phyloP scores from a whole-genome alignment of 2,797 vertebrate genomes.

The Enteromius treurensis region DNA sequence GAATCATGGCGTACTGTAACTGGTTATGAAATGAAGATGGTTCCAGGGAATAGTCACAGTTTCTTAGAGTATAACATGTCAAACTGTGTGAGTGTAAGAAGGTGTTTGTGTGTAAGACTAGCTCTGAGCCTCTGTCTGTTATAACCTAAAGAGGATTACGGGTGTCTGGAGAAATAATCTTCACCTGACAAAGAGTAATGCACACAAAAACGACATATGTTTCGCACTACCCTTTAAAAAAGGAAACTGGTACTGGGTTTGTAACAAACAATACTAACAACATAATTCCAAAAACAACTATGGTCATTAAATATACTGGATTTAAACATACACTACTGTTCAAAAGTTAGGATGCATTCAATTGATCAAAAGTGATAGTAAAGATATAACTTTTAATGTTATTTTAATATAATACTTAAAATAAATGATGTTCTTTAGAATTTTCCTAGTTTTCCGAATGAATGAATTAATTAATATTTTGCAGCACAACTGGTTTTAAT shows the following conservation, averaged over 20 bases:
- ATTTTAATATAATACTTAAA: background rate
- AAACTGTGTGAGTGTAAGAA: constrained; percentile 25
- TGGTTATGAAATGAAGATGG: background rate
- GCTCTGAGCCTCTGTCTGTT: constrained; percentile 56
- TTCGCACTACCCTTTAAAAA: constrained; percentile 50
- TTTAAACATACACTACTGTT: background rate
- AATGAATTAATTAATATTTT: background rate
- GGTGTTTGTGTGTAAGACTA: constrained; percentile 57
- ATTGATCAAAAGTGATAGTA: background rate
- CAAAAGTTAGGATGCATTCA: background rate
- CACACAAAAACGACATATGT: constrained; percentile 32
- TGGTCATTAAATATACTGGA: background rate
- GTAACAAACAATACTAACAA: background rate
- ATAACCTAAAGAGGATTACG: constrained; percentile 63
- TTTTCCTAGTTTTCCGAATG: background rate
- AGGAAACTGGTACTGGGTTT: constrained; percentile 24
- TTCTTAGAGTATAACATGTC: background rate
- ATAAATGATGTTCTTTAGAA: background rate
- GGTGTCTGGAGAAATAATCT: constrained; percentile 59
- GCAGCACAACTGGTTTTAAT: background rate
- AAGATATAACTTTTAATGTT: background rate
- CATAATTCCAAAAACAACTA: background rate
- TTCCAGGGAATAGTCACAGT: background rate
- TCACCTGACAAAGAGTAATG: constrained; percentile 22
- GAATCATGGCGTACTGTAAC: background rate